These are phyloP conservation scores for Hanleya hanleyi DNA, from an alignment of 2,888 invertebrate genomes.

Conservation along the genomic window DNA sequence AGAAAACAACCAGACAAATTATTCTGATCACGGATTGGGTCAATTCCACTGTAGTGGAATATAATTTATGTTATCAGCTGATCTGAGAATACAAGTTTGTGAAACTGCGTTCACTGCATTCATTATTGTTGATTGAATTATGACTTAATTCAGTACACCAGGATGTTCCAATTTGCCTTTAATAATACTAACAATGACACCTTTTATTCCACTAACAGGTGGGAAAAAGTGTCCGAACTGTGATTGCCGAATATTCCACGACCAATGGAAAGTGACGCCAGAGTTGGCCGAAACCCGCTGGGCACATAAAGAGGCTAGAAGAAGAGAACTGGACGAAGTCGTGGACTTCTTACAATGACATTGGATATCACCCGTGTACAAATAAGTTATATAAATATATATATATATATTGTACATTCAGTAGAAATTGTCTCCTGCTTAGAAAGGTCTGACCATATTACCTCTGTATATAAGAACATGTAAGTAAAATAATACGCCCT, in stretches of 20 bases:
- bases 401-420: neutral
- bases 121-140: too few relatives aligned
- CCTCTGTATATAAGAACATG: too few relatives aligned
- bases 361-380: neutral
- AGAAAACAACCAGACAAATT: too few relatives aligned
- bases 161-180: neutral
- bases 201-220: slow-evolving; percentile 72
- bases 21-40: too few relatives aligned
- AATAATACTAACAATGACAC: neutral
- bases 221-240: slow-evolving; percentile 82
- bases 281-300: slow-evolving; percentile 83
- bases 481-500: too few relatives aligned
- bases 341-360: slow-evolving; percentile 78
- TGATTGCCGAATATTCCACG: slow-evolving; percentile 81
- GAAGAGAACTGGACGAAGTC: slow-evolving; percentile 84
- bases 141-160: neutral
- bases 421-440: too few relatives aligned
- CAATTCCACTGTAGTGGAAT: too few relatives aligned
- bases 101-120: too few relatives aligned
- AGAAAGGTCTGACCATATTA: too few relatives aligned
- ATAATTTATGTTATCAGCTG: too few relatives aligned
- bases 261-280: slow-evolving; percentile 82
- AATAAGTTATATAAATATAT: neutral
- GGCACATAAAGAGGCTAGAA: slow-evolving; percentile 85
- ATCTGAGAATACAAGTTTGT: too few relatives aligned